These are phyloP conservation scores for Melospiza melodia DNA, from an alignment of 2,113 vertebrate species.

Conservation along the genomic window DNA sequence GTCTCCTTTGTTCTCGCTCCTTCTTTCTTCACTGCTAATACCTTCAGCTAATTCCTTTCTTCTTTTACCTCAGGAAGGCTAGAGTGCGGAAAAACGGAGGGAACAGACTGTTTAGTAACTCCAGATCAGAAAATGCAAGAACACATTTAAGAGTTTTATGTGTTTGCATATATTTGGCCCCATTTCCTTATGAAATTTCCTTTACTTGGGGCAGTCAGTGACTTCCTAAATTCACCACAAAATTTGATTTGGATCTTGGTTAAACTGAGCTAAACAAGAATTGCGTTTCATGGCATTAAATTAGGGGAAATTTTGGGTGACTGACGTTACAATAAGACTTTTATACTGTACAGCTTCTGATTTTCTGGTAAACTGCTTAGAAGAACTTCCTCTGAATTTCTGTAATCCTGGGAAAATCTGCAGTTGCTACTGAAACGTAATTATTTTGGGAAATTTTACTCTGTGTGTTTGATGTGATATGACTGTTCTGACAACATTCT, in stretches of 20 bases:
- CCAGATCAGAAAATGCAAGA: not conserved
- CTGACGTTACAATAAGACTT: not conserved
- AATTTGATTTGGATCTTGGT: not conserved
- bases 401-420: not conserved
- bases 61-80: not conserved
- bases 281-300: not conserved
- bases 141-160: not conserved
- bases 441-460: not conserved
- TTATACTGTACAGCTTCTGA: not conserved
- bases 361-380: not conserved
- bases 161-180: not conserved
- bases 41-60: not conserved
- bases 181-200: not conserved
- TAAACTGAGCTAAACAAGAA: not conserved
- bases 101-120: not conserved
- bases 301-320: not conserved
- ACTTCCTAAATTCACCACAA: not conserved
- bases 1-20: not conserved
- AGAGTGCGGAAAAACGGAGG: not conserved
- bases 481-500: not conserved
- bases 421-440: not conserved
- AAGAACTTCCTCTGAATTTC: not conserved
- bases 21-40: not conserved
- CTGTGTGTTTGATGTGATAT: not conserved
- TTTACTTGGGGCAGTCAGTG: not conserved